Evolutionary conservation across 2,797 vertebrate genomes (phyloP).

Genomic region (Artibeus jamaicensis): DNA sequence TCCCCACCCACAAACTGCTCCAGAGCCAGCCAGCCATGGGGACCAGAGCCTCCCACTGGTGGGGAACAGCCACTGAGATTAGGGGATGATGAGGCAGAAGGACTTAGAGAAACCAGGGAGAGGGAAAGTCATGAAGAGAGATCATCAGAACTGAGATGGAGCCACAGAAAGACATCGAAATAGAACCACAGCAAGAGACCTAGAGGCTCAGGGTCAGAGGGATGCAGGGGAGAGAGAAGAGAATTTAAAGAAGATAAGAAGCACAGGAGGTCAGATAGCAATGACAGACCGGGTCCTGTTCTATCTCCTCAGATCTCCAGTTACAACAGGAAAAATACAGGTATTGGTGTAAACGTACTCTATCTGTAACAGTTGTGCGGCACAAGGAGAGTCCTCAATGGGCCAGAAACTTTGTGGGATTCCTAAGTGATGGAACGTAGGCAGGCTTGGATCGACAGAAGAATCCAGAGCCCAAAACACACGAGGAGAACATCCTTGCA

Average conservation of each 20-base stretch:
- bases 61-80: constrained; percentile 46
- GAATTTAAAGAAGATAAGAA: neutral
- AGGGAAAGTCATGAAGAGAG: neutral
- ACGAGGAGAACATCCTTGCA: neutral
- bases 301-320: neutral
- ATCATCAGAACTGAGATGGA: neutral
- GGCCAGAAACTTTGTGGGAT: neutral
- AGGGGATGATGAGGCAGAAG: neutral
- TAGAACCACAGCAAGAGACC: neutral
- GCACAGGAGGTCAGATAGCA: neutral
- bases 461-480: neutral
- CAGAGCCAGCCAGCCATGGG: constrained; percentile 75
- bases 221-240: neutral
- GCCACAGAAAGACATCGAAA: neutral
- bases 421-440: neutral
- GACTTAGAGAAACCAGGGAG: neutral
- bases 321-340: neutral
- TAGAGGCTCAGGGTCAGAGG: neutral
- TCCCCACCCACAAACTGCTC: constrained; percentile 76
- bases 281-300: neutral
- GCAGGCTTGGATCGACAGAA: neutral
- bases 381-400: neutral
- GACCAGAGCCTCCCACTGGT: constrained; percentile 56
- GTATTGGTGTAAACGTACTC: neutral
- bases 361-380: neutral